Percentiles rank a stretch among this genome's conserved stretches.
These are phyloP conservation scores for Acropternis orthonyx DNA, from an alignment of 2,797 vertebrate genomes.

Conservation along the genomic window DNA sequence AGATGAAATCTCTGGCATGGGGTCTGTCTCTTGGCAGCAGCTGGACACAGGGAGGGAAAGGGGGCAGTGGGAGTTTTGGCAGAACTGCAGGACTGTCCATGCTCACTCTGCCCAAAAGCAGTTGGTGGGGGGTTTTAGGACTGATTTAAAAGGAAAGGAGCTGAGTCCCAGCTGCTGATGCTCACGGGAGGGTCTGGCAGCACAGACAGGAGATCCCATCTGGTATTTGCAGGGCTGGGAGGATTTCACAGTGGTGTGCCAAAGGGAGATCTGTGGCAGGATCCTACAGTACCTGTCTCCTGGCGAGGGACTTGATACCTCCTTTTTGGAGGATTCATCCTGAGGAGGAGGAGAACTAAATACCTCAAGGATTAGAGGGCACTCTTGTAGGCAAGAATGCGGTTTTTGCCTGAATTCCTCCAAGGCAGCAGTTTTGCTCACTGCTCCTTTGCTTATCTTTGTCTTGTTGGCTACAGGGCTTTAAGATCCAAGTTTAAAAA, in stretches of 20 bases:
- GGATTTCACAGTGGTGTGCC: background rate
- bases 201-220: background rate
- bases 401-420: background rate
- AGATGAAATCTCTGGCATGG: background rate
- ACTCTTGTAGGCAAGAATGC: background rate
- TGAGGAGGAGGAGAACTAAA: background rate
- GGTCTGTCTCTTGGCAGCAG: background rate
- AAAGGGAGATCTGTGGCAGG: background rate
- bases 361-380: background rate
- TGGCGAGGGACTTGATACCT: background rate
- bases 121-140: background rate
- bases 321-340: background rate
- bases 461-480: constrained; percentile 8
- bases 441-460: constrained; percentile 29
- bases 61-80: background rate
- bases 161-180: background rate
- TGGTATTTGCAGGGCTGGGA: background rate
- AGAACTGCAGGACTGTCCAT: background rate
- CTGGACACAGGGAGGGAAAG: background rate
- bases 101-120: background rate
- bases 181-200: background rate
- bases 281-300: background rate
- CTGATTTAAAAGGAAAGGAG: background rate
- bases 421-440: background rate
- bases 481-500: constrained; percentile 12